Conservation (phyloP, 2,113 vertebrate genomes). For the Malurus alboscapulatus region DNA sequence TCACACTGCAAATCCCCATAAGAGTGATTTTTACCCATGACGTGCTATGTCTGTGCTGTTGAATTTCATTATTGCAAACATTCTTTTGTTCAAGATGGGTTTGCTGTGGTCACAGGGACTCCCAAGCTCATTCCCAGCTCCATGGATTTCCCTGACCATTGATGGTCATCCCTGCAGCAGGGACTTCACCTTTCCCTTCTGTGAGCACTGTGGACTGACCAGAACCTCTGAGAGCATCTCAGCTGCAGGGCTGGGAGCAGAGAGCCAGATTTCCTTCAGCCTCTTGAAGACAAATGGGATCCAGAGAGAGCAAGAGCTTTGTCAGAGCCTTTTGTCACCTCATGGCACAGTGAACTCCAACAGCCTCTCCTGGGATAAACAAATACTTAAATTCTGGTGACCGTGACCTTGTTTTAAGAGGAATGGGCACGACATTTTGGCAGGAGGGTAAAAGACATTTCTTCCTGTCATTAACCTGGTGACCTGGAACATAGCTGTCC, state of each 20-base stretch:
- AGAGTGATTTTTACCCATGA: neutral
- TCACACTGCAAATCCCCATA: neutral
- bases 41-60: neutral
- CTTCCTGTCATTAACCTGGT: neutral
- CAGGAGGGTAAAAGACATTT: neutral
- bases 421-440: neutral
- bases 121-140: neutral
- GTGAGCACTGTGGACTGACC: rapidly evolving
- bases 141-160: rapidly evolving
- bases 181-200: neutral
- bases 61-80: neutral
- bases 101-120: neutral
- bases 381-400: neutral
- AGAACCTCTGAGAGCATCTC: neutral
- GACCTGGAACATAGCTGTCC: neutral
- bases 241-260: neutral
- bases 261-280: neutral
- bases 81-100: neutral
- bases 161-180: neutral
- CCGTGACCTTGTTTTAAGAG: neutral
- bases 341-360: neutral
- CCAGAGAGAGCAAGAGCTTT: neutral
- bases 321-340: neutral
- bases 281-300: neutral
- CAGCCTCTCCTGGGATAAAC: neutral